Base-by-base conservation (phyloP, 2,113 vertebrate species). In the Dascyllus trimaculatus region DNA sequence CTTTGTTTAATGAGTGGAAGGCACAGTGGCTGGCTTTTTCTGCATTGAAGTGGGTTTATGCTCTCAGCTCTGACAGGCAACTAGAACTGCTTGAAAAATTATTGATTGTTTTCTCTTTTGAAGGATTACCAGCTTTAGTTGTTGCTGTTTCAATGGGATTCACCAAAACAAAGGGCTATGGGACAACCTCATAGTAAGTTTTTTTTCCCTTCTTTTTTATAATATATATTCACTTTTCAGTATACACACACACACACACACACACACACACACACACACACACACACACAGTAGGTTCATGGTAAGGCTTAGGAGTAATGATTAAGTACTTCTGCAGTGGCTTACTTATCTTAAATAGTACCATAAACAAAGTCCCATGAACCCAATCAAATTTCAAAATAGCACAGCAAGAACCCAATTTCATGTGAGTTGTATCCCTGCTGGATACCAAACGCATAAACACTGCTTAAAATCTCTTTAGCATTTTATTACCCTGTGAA, bases 71-170 rank as follows among this genome's bases (percentile, higher is more conserved):
- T 69, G 53, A 64, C 62, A 62, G 68, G 56, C 24, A 61, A 75
- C 46, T 52, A 35, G 57, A 84, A 57, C 53, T 21, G 60, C 63
- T 85, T 6, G 40, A 81, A 75, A 82, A 89, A 89, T 69, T 81
- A 72, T 84, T 66, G 76, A 85, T 87, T 90, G 69, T 78, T 84
- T 85, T 86, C 91, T 94, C 79, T 90, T 89, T 93, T 94, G 32
- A 91, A 99, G 98, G 98, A 89, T 94, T 99, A 88, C 98, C 98
- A 86, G 98, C 98, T 64, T 93, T 99, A 92, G 98, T 99, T 76
- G 98, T 99, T 87, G 98, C 98, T 59, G 97, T 99, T 82, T 99
- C 98, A 67, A 98, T 99, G 94, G 98, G 98, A 92, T 99, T 99
- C 94, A 99, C 98, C 81, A 98, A 99, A 95, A 98, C 98, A 54